Percentiles rank a stretch among this genome's conserved stretches.
These are phyloP conservation scores for Molossus alvarezi DNA, from an alignment of 2,797 vertebrate genomes.

Conservation along the genomic window DNA sequence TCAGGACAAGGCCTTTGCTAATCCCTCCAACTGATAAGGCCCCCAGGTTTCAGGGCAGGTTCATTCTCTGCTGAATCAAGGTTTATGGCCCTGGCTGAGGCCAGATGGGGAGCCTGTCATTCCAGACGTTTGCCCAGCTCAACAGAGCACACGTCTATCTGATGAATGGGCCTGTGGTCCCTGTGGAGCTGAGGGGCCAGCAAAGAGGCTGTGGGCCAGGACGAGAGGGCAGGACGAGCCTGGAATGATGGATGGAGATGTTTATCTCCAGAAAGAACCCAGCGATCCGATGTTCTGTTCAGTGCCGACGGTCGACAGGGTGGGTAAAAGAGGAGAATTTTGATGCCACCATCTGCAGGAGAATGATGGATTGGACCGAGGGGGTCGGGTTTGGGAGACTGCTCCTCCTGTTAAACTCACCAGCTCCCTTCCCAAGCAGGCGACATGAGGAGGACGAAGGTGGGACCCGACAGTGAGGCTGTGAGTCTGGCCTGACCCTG, in stretches of 20 bases:
- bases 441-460: background rate
- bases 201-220: background rate
- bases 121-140: background rate
- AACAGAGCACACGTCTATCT: background rate
- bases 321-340: background rate
- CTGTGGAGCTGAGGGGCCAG: background rate
- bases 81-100: background rate
- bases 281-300: background rate
- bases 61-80: background rate
- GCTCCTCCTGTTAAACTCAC: background rate
- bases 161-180: background rate
- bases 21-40: conserved; percentile 70
- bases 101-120: background rate
- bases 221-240: background rate
- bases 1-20: conserved; percentile 50
- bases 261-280: conserved; percentile 32
- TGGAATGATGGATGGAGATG: accelerated
- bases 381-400: background rate
- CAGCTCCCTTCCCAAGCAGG: background rate
- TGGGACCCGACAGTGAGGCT: background rate
- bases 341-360: background rate
- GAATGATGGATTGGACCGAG: background rate
- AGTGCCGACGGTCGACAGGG: background rate
- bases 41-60: background rate
- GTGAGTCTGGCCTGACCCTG: accelerated